Base-by-base conservation (phyloP, 2,113 vertebrate genomes). In the Spea bombifrons region DNA sequence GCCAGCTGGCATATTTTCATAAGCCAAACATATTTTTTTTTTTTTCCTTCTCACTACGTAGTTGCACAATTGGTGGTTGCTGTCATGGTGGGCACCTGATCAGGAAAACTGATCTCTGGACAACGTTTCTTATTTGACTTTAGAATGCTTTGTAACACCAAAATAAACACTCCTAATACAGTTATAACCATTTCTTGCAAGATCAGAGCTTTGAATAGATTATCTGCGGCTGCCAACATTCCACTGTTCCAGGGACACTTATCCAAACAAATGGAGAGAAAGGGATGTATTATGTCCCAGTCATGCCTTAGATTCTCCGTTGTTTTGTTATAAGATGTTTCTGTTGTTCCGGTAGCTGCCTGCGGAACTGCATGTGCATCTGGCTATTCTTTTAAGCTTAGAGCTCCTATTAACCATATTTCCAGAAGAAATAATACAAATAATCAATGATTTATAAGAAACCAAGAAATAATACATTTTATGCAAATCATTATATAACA, bases 81-180 rank as follows among this genome's bases (percentile, higher is more conserved):
- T 82, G 66, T 85, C 78, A 82, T 66, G 82, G 72, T 84, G 81
- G 85, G 83, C 83, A 90, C 81, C 73, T 89, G 84, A 83, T 88
- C 74, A 70, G 76, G 75, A 83, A 89, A 86, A 65, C 69, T 84
- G 84, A 75, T 90, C 84, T 82, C 59, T 88, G 81, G 75, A 87
- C 75, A 83, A 59, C 72, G 83, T 45, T 88, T 89, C 70, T 88
- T 85, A 79, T 88, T 88, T 87, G 47, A 71, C 85, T 87, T 88
- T 89, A 78, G 87, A 88, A 84, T 88, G 85, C 85, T 88, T 89
- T 88, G 73, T 57, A 86, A 17, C 76, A 75, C 30, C 81, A 86
- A 59, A 81, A 75, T 86, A 86, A 90, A 88, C 82, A 76, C 67
- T 70, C 4, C 65, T 86, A 83, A 85, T 84, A 63, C 86, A 82